Evolutionary conservation across 2,888 invertebrate genomes (phyloP), one percentile per base, ranked within the genome.

Genomic region (Craniophora ligustri): DNA sequence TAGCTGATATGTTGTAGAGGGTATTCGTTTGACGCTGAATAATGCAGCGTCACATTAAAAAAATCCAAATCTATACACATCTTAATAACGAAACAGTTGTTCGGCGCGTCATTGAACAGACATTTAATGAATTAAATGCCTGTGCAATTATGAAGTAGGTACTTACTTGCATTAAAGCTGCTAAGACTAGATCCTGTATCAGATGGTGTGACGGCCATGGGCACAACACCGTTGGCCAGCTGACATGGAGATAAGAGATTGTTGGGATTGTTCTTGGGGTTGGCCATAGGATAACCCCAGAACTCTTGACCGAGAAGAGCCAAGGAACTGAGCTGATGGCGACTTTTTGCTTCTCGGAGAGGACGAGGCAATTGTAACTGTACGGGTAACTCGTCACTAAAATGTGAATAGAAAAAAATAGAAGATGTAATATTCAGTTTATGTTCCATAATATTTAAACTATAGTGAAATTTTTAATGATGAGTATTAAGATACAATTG

Each of bases 371-470:
- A 92, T 69, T 96, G 95, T 72, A 99, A 94, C 89, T 97, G 97
- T 48, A 98, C 98, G 59, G 98, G 98, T 79, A 99, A 94, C 93
- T 98, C 98, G 87, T 98, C 98, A 91, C 97, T 97, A 93, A 48
- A 92, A 94, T 5, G 2, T 26, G 13, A 21, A 40, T 36, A 26
- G 4, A 4, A 5, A 1, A 2, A 26, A 3, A 26, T 26, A n/a
- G 26, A n/a, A 5, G 26, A 26, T n/a, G 0, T 4, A n/a, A n/a
- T n/a, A n/a, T n/a, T n/a, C n/a, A n/a, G n/a, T n/a, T n/a, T n/a
- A n/a, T n/a, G n/a, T n/a, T n/a, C n/a, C n/a, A n/a, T n/a, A n/a
- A n/a, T n/a, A n/a, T n/a, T n/a, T n/a, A n/a, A n/a, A n/a, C n/a
- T n/a, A n/a, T n/a, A n/a, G n/a, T n/a, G n/a, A n/a, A n/a, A n/a